Evolutionary conservation across 2,113 vertebrate species (phyloP).

Genomic region (Polyodon spathula): DNA sequence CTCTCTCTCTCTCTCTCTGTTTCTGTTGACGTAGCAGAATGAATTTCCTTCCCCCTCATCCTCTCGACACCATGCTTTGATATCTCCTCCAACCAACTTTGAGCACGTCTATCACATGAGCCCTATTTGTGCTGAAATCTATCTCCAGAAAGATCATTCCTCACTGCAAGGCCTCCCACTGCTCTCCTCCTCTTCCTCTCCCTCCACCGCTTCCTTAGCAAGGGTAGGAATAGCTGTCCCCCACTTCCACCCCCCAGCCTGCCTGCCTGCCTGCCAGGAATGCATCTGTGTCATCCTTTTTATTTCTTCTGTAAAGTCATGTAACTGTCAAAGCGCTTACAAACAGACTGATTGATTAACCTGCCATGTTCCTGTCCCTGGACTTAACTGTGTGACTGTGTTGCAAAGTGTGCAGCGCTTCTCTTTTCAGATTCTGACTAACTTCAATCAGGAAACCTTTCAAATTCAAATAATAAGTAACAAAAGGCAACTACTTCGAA

Average conservation of each 20-base stretch:
- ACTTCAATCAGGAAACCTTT: too few species aligned
- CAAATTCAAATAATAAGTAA: too few species aligned
- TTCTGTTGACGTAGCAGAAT: conserved; percentile 54
- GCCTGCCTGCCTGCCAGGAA: too few species aligned
- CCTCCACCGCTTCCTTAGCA: conserved; percentile 71
- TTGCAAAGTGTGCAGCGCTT: too few species aligned
- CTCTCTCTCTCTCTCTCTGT: conserved; percentile 38
- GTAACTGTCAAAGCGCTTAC: conserved; percentile 13
- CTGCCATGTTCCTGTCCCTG: too few species aligned
- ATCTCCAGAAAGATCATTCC: conserved; percentile 69
- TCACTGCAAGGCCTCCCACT: conserved; percentile 53
- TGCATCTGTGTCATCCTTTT: conserved; percentile 11
- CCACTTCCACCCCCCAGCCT: conserved; percentile 13
- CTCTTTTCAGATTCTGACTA: too few species aligned
- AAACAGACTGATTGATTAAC: too few species aligned
- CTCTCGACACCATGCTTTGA: conserved; percentile 63
- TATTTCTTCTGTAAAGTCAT: conserved; percentile 13
- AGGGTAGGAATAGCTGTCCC: conserved; percentile 66
- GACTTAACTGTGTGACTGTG: neutral
- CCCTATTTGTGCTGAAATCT: conserved; percentile 62
- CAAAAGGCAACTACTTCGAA: too few species aligned
- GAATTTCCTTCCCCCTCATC: conserved; percentile 65
- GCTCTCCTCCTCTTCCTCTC: conserved; percentile 64
- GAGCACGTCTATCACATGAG: conserved; percentile 77
- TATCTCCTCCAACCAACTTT: conserved; percentile 75